Base-by-base conservation (phyloP, 2,113 vertebrate genomes). In the Athene cunicularia region DNA sequence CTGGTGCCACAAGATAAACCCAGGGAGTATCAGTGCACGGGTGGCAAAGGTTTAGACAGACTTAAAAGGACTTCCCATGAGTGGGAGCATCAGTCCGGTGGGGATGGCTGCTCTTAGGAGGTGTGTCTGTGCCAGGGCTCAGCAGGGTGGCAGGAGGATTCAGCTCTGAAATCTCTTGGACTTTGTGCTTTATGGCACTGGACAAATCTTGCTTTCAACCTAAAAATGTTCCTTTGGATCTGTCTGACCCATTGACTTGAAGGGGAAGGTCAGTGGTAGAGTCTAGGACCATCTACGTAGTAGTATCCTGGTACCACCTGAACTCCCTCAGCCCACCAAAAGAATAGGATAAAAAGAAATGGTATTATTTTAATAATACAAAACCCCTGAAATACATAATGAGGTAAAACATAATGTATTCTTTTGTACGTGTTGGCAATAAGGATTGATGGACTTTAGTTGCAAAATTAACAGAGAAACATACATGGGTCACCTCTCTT, bases 11-110 rank as follows among this genome's bases (percentile, higher is more conserved):
- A 52, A 8, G 15, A 49, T 23, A 64, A 70, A 53, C 15, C 17
- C 47, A 67, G 41, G 52, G 33, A 33, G 28, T 1, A 47, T 28
- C 9, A 12, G 20, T 35, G 58, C 7, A 4, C 0, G 0, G 16
- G 53, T 49, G 32, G 33, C 39, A 58, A 45, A 32, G 27, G 17
- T 20, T 3, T 2, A 32, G 24, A 3, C 33, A 58, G 72, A 26
- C 13, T 11, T 32, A 35, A 49, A 53, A 37, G 63, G 19, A 39
- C 11, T 16, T 72, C 18, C 19, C 4, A 2, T 0, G 6, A 5
- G 12, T 27, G 67, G 30, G 22, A 64, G 43, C 24, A 55, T 2
- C n/a, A n/a, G 37, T 58, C 26, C 45, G 35, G 35, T 7, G 13
- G 24, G 21, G 5, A 13, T 11, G 27, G 75, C 45, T 47, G 33